phyloP scores from a whole-genome alignment of 2,797 vertebrate genomes.

The Crypturellus tataupa region DNA sequence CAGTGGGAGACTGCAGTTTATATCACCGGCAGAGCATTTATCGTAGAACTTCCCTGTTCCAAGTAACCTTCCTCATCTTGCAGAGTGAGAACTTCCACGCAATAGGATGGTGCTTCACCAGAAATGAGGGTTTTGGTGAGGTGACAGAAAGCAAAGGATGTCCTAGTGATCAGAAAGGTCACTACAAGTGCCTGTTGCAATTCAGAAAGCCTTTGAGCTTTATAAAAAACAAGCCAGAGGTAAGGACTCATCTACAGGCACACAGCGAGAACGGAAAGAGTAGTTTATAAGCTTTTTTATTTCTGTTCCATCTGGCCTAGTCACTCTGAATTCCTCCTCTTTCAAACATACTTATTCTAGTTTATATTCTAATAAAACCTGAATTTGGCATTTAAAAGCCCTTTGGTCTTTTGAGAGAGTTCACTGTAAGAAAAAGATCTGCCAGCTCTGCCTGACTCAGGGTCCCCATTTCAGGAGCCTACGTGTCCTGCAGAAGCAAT shows the following conservation, averaged over 20 bases:
- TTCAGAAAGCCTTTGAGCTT: neutral
- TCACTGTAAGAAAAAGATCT: neutral
- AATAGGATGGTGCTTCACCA: neutral
- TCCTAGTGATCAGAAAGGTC: neutral
- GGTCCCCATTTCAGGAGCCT: neutral
- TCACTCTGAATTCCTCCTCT: neutral
- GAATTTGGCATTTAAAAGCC: conserved; percentile 1
- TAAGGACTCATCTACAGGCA: neutral
- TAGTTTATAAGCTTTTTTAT: neutral
- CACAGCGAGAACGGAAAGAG: neutral
- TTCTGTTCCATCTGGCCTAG: neutral
- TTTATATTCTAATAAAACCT: conserved; percentile 20
- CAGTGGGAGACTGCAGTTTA: neutral
- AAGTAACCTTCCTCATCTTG: neutral
- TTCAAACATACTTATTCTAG: neutral
- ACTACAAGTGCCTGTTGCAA: neutral
- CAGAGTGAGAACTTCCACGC: neutral
- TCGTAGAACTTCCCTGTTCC: neutral
- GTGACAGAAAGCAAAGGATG: neutral
- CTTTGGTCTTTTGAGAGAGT: neutral
- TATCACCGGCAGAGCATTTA: neutral
- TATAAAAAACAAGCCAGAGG: neutral
- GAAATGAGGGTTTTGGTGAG: neutral
- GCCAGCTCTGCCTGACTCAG: rapidly evolving
- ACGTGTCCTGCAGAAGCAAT: neutral